Evolutionary conservation across 2,888 invertebrate genomes (phyloP).

Genomic region (Cephus rjabovi): DNA sequence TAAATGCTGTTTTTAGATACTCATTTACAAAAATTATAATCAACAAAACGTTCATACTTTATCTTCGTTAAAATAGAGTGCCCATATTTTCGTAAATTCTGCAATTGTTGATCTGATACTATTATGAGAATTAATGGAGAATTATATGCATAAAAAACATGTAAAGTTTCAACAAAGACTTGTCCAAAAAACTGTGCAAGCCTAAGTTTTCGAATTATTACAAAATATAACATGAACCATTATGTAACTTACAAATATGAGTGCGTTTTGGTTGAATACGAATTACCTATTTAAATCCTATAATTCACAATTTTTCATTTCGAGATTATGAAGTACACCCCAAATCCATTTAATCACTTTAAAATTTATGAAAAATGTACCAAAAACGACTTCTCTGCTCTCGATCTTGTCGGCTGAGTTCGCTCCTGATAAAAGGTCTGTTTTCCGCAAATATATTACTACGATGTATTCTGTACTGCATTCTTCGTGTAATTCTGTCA

Average conservation of each 20-base stretch:
- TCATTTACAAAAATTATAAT: neutral
- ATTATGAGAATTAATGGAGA: neutral
- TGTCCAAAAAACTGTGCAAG: neutral
- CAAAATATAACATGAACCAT: neutral
- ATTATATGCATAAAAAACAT: neutral
- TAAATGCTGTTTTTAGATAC: neutral
- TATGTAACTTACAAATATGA: neutral
- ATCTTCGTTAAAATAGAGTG: neutral
- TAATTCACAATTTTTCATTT: neutral
- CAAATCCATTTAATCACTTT: neutral
- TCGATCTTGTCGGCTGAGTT: neutral
- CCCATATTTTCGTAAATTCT: neutral
- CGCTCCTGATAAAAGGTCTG: neutral
- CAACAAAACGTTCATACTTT: too few relatives aligned
- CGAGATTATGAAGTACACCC: neutral
- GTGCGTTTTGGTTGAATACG: neutral
- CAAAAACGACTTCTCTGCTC: neutral
- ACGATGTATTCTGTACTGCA: neutral
- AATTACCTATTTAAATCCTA: neutral
- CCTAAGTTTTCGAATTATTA: neutral
- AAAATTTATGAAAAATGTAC: neutral
- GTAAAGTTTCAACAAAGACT: neutral
- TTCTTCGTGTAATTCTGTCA: constrained; percentile 16
- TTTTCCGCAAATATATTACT: neutral
- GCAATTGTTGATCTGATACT: neutral